Percentiles rank a stretch among this genome's conserved stretches.
Evolutionary conservation across 2,888 invertebrate genomes (phyloP).

Genomic region (Furcula furcula): DNA sequence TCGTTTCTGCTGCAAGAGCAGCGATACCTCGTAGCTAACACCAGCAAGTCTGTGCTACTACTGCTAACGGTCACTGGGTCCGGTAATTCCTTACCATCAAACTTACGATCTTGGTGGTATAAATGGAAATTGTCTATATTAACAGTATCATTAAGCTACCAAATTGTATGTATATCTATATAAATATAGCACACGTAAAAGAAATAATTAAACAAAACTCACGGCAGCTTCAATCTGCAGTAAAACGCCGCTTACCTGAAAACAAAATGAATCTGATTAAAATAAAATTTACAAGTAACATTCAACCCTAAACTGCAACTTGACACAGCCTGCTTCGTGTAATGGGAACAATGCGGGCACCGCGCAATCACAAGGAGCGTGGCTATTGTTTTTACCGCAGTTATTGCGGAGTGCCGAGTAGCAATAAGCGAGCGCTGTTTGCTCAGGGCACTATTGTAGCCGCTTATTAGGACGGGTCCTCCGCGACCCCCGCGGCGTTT

Average conservation of each 20-base stretch:
- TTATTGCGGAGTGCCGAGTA: conserved; percentile 69
- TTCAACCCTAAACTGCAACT: conserved; percentile 46
- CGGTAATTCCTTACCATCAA: too few species aligned
- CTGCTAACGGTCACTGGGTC: too few species aligned
- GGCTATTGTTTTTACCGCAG: conserved; percentile 71
- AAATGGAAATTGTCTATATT: too few species aligned
- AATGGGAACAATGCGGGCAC: conserved; percentile 58
- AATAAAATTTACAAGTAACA: conserved; percentile 33
- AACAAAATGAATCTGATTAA: conserved; percentile 28
- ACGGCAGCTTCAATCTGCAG: conserved; percentile 10
- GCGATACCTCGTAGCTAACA: too few species aligned
- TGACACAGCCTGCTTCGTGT: conserved; percentile 54
- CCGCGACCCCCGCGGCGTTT: conserved; percentile 42
- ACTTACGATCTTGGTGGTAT: too few species aligned
- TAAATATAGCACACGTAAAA: conserved; percentile 2
- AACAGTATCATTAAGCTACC: too few species aligned
- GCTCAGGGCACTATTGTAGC: conserved; percentile 69
- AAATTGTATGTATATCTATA: too few species aligned
- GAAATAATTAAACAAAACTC: conserved; percentile 11
- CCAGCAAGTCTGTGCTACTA: too few species aligned
- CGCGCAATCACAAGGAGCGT: conserved; percentile 63
- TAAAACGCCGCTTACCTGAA: conserved; percentile 41
- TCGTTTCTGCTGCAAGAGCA: too few species aligned
- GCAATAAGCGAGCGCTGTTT: conserved; percentile 74
- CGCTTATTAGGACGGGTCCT: conserved; percentile 69